Evolutionary conservation across 2,888 invertebrate genomes (phyloP), one percentile per base, ranked within the genome.

Genomic region (Callinectes sapidus): DNA sequence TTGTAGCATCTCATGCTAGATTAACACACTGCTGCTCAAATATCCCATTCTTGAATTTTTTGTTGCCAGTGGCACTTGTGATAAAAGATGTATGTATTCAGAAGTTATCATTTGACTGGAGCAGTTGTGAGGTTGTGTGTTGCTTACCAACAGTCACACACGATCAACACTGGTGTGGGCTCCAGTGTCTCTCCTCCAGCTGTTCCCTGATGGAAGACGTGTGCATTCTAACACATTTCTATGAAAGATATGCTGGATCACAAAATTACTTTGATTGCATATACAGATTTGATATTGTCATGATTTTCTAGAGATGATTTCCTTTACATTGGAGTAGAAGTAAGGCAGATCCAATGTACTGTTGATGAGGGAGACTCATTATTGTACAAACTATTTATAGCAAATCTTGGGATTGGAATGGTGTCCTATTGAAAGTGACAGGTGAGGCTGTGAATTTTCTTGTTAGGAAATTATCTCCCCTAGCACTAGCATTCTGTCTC

Each of bases 391-490:
- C 32, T 81, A 81, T 81, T 35, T 81, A 32, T 81, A 81, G 3
- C 2, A 35, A 35, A 81, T 32, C 5, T 35, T 14, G 18, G 81
- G 32, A 35, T 35, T 81, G 14, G n/a, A 28, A 71, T 71, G 28
- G 28, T 35, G 32, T 81, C 35, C 14, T 35, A 81, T 16, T 35
- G 81, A 16, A 10, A 81, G 81, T 81, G 81, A 16, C 81, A 35
- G 81, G 81, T 35, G n/a, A 81, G 81, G 81, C 71, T 71, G 71
- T 71, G 71, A 71, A 71, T 71, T 71, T 71, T 71, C 71, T 28
- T 28, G n/a, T 71, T 10, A 71, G 71, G n/a, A 71, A 71, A 71
- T 71, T 71, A 61, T 61, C 28, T 13, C 71, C 28, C 23, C 28
- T n/a, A 71, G n/a, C 71, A 71, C 71, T 10, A 71, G 71, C 71